phyloP scores from a whole-genome alignment of 2,113 vertebrate species.

The Sciurus niger region DNA sequence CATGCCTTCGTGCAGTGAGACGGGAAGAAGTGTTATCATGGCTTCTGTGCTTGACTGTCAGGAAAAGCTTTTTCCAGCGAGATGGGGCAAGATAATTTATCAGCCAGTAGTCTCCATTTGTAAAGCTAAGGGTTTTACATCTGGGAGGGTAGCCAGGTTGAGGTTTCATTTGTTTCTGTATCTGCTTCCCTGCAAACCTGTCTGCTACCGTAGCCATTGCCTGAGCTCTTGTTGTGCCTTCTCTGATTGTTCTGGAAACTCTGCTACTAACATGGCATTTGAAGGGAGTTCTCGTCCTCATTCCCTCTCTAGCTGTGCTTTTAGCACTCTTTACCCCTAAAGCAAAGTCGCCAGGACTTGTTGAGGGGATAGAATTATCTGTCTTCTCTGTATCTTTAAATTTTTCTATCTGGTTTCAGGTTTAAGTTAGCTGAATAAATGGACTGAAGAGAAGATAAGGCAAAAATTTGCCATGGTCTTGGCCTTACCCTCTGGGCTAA shows the following conservation, averaged over 20 bases:
- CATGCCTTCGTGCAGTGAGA: not conserved
- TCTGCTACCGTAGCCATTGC: not conserved
- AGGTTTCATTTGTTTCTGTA: not conserved
- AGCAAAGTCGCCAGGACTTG: not conserved
- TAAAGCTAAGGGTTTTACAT: slow-evolving; percentile 18
- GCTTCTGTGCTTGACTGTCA: slow-evolving; percentile 19
- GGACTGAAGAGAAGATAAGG: slow-evolving; percentile 96
- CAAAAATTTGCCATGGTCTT: slow-evolving; percentile 96
- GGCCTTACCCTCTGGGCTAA: slow-evolving; percentile 97
- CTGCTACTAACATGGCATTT: not conserved
- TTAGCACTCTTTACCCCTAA: not conserved
- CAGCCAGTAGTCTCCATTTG: slow-evolving; percentile 51
- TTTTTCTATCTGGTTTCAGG: slow-evolving; percentile 88
- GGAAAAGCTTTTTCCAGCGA: slow-evolving; percentile 38
- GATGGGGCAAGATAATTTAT: not conserved
- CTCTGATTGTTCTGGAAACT: not conserved
- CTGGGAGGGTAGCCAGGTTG: not conserved
- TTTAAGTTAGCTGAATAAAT: slow-evolving; percentile 96
- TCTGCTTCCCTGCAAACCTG: slow-evolving; percentile 9
- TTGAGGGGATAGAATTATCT: not conserved
- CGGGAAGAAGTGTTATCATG: not conserved
- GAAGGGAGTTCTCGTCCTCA: not conserved
- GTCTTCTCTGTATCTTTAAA: not conserved
- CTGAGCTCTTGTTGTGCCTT: not conserved
- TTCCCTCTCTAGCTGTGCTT: not conserved